These are phyloP conservation scores for Gandaritis pyraliata DNA, from an alignment of 2,888 invertebrate genomes.

Conservation along the genomic window DNA sequence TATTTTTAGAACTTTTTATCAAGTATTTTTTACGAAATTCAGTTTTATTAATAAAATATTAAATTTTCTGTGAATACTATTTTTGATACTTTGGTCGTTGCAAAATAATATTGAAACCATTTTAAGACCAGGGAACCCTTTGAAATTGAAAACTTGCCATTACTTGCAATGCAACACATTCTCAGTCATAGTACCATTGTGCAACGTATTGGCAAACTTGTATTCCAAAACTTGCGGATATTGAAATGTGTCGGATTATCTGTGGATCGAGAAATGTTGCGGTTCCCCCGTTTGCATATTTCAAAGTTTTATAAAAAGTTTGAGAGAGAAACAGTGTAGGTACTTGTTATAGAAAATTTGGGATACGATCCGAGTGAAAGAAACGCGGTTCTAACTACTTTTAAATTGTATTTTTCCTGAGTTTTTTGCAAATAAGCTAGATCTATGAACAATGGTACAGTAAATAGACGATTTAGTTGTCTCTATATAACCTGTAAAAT, in stretches of 20 bases:
- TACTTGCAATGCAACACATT: slow-evolving; percentile 16
- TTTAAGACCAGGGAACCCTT: not conserved
- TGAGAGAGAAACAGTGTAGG: slow-evolving; percentile 5
- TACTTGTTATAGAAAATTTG: slow-evolving; percentile 9
- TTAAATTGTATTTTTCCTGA: too few relatives aligned
- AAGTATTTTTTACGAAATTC: too few relatives aligned
- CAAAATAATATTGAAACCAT: too few relatives aligned
- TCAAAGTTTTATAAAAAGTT: slow-evolving; percentile 28
- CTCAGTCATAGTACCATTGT: slow-evolving; percentile 19
- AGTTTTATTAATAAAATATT: too few relatives aligned
- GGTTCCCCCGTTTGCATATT: slow-evolving; percentile 34
- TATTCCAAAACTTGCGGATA: slow-evolving; percentile 59
- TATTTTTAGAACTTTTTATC: too few relatives aligned
- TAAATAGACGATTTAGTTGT: too few relatives aligned
- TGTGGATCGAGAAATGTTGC: slow-evolving; percentile 38
- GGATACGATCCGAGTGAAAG: not conserved
- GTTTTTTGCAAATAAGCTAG: too few relatives aligned
- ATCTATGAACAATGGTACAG: too few relatives aligned
- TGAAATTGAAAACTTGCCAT: slow-evolving; percentile 10
- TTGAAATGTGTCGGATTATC: slow-evolving; percentile 70
- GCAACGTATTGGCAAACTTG: slow-evolving; percentile 45
- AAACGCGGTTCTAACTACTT: not conserved
- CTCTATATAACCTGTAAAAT: too few relatives aligned
- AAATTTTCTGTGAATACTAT: too few relatives aligned
- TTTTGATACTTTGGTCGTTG: too few relatives aligned